Conservation (phyloP, 2,113 vertebrate species). For the Charina bottae region DNA sequence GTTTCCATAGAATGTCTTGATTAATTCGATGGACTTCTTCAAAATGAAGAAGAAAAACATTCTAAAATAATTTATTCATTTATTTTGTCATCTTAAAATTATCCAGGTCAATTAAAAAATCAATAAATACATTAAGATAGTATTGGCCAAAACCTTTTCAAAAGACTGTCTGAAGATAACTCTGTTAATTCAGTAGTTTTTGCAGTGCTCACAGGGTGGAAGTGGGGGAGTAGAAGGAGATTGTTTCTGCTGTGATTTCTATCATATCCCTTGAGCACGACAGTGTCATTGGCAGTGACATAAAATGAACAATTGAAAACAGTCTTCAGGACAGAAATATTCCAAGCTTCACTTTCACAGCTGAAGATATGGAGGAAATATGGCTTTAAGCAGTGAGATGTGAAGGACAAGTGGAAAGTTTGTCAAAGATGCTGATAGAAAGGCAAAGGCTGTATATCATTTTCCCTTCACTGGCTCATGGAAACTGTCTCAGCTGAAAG, state of each 20-base stretch:
- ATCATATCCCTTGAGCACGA: conserved; percentile 57
- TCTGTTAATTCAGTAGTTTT: conserved; percentile 27
- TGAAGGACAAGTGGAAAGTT: conserved; percentile 88
- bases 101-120: not conserved
- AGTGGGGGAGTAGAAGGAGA: not conserved
- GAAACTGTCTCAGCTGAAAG: conserved; percentile 72
- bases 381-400: conserved; percentile 82
- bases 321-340: conserved; percentile 65
- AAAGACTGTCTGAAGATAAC: conserved; percentile 41
- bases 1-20: too few species aligned
- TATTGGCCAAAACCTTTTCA: not conserved
- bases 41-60: not conserved
- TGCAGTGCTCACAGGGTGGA: not conserved
- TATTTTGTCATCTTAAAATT: conserved; percentile 36
- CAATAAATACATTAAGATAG: not conserved
- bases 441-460: conserved; percentile 88
- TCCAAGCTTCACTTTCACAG: conserved; percentile 67
- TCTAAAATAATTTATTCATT: conserved; percentile 48
- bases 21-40: not conserved
- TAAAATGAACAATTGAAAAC: conserved; percentile 58
- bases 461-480: conserved; percentile 84
- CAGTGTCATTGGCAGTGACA: conserved; percentile 60
- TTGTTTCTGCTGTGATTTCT: conserved; percentile 48
- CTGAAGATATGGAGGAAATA: conserved; percentile 71
- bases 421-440: conserved; percentile 85